phyloP scores from a whole-genome alignment of 2,888 invertebrate species.

The Spialia ferax region DNA sequence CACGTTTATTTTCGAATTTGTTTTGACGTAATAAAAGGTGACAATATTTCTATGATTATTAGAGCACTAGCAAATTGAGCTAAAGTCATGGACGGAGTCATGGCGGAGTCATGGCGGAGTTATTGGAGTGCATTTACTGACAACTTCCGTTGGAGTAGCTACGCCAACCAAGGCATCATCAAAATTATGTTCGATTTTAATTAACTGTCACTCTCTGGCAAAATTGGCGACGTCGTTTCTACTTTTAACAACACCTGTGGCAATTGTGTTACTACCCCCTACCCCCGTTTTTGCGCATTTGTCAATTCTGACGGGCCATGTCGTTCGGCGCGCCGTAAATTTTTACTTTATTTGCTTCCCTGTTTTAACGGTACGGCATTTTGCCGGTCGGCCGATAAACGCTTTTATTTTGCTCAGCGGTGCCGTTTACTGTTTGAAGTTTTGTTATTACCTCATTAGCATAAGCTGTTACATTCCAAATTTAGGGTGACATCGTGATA shows the following conservation, averaged over 20 bases:
- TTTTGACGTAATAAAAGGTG: no score
- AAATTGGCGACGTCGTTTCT: conserved; percentile 50
- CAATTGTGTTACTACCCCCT: conserved; percentile 49
- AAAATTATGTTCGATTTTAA: conserved; percentile 13
- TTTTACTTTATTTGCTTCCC: conserved; percentile 68
- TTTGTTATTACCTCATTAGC: conserved; percentile 39
- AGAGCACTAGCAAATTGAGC: no score
- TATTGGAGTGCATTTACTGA: no score
- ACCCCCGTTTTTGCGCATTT: conserved; percentile 55
- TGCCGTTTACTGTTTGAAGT: conserved; percentile 41
- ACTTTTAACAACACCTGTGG: conserved; percentile 64
- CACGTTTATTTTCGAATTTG: no score
- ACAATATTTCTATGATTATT: no score
- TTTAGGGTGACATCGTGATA: background rate
- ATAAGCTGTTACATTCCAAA: conserved; percentile 18
- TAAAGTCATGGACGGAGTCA: no score
- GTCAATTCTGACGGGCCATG: conserved; percentile 65
- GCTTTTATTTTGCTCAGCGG: conserved; percentile 52
- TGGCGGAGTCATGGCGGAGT: no score
- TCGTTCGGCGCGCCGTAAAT: conserved; percentile 63
- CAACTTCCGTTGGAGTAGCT: no score
- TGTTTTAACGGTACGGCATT: conserved; percentile 54
- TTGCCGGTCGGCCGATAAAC: conserved; percentile 46
- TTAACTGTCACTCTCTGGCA: conserved; percentile 30
- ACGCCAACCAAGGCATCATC: background rate